phyloP scores from a whole-genome alignment of 2,888 invertebrate species.

The Ophioninae sp. region DNA sequence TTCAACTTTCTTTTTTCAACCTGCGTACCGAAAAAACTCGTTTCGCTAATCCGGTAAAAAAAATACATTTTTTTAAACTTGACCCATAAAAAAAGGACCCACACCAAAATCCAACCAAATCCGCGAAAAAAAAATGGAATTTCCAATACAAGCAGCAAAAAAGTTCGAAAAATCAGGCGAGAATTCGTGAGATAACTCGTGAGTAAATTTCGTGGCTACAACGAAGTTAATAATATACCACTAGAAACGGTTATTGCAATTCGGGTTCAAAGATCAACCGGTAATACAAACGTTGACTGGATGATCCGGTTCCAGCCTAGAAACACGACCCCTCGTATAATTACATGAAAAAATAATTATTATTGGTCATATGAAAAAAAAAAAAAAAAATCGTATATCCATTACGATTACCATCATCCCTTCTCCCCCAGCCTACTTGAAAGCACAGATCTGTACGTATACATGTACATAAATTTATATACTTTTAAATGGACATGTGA shows the following conservation, averaged over 20 bases:
- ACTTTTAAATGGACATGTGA: neutral
- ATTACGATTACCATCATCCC: neutral
- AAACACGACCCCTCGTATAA: slow-evolving; percentile 42
- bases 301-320: slow-evolving; percentile 47
- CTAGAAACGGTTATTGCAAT: slow-evolving; percentile 46
- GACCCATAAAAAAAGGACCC: neutral
- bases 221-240: slow-evolving; percentile 33
- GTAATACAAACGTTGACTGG: slow-evolving; percentile 46
- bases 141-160: neutral
- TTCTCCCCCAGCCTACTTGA: neutral
- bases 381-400: neutral
- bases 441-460: neutral
- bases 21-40: neutral
- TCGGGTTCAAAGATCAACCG: slow-evolving; percentile 46
- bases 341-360: neutral
- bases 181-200: slow-evolving; percentile 25
- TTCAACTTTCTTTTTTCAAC: neutral
- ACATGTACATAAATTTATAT: neutral
- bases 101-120: neutral
- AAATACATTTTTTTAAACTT: neutral
- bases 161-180: neutral
- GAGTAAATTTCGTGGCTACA: slow-evolving; percentile 2
- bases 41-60: neutral
- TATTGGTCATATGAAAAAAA: neutral
- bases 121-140: neutral